Base-by-base conservation (phyloP, 2,113 vertebrate species). In the Haplotaxodon microlepis region DNA sequence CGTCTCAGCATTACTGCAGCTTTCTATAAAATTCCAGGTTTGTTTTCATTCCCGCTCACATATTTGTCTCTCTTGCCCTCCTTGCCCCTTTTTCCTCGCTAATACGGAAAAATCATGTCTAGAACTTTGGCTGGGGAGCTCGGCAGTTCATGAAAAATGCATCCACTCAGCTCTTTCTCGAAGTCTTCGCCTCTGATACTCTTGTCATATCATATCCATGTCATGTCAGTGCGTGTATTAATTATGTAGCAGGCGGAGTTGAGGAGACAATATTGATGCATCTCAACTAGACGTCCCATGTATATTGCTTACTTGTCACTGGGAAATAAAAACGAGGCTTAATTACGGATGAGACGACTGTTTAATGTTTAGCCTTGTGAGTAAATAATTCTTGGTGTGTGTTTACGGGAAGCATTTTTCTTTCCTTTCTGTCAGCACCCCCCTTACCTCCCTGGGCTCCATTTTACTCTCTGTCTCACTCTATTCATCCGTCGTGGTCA, bases 151-250 rank as follows among this genome's bases (percentile, higher is more conserved):
- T 96, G 90, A 96, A 96, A 96, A 95, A 96, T 95, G 94, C 93
- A 96, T 95, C 10, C 14, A 9, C 91, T 90, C 86, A 14, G 81
- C 92, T 94, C 88, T 92, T 91, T 86, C 84, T 88, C 92, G 85
- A 90, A 95, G 86, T 93, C 93, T 51, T 87, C 19, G 86, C 92
- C 90, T 94, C 89, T 94, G 94, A 95, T 94, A 93, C 89, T 91
- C 93, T 82, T 96, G 95, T 96, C 95, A 92, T 94, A 94, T 95
- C 93, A 95, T 94, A 96, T 96, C 95, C 95, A 91, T 95, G 95
- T 95, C 93, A 94, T 94, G 95, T 95, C 95, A 91, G 90, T 36
- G 91, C 83, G 84, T 59, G 40, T 89, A 92, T 95, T 94, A 94
- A 96, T 96, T 95, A 95, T 95, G 93, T 86, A 95, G 92, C 92